Conservation (phyloP, 1,140 invertebrate species). For the Pectinophora gossypiella region DNA sequence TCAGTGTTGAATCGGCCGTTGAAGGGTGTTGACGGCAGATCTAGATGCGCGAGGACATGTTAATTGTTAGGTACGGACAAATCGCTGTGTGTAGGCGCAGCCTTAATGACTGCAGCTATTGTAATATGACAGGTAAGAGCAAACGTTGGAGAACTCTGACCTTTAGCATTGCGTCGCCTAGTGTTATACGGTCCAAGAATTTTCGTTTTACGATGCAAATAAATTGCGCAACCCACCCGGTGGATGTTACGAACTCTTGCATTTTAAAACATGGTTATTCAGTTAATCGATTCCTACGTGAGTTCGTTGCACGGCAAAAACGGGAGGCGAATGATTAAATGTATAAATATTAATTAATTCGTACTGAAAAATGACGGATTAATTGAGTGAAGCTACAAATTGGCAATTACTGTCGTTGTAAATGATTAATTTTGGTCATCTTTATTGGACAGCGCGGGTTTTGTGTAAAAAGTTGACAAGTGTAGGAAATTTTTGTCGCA, state of each 20-base stretch:
- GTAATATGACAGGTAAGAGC: conserved; percentile 1
- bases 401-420: background rate
- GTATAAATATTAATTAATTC: background rate
- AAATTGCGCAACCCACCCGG: background rate
- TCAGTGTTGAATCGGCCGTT: conserved; percentile 55
- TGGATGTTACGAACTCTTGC: background rate
- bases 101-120: background rate
- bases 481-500: too few species aligned
- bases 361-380: background rate
- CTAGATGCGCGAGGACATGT: conserved; percentile 62
- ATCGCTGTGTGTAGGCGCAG: conserved; percentile 25
- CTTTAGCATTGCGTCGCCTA: background rate
- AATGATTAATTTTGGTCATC: too few species aligned
- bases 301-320: background rate
- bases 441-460: too few species aligned
- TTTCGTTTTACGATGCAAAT: background rate
- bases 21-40: conserved; percentile 60
- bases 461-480: too few species aligned
- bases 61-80: conserved; percentile 48
- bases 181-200: background rate
- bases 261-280: background rate
- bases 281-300: background rate
- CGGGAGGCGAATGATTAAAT: background rate
- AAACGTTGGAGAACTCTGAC: background rate
- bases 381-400: background rate